phyloP scores from a whole-genome alignment of 2,888 invertebrate genomes.

The Mermis nigrescens region DNA sequence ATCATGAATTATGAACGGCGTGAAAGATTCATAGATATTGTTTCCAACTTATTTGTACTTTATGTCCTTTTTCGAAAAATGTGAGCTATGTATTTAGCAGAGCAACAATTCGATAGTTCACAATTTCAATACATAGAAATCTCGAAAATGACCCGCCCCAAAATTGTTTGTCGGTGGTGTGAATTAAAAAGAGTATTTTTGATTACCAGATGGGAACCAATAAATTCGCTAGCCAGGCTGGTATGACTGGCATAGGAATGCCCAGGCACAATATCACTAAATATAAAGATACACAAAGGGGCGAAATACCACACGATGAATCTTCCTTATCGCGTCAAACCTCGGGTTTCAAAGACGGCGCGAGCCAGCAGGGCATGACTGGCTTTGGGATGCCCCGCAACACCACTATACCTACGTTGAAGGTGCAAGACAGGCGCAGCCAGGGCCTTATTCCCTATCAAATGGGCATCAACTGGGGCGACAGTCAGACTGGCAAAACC shows the following conservation, averaged over 20 bases:
- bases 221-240: slow-evolving; percentile 28
- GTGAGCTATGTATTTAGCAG: no score
- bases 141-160: no score
- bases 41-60: no score
- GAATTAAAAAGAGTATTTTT: no score
- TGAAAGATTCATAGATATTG: no score
- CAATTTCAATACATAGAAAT: no score
- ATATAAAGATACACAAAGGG: slow-evolving; percentile 20
- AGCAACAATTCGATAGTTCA: no score
- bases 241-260: slow-evolving; percentile 23
- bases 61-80: no score
- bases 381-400: slow-evolving; percentile 7
- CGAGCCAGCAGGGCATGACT: slow-evolving; percentile 10
- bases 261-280: slow-evolving; percentile 30
- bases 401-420: slow-evolving; percentile 1
- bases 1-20: no score
- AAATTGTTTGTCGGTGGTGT: no score
- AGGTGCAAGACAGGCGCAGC: slow-evolving; percentile 21
- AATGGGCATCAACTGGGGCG: slow-evolving; percentile 40
- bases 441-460: slow-evolving; percentile 37
- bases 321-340: slow-evolving; percentile 27
- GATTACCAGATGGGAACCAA: slow-evolving; percentile 31
- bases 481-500: slow-evolving; percentile 39
- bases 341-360: slow-evolving; percentile 29
- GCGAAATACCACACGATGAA: slow-evolving; percentile 32